Conservation (phyloP, 2,888 invertebrate species). For the Acrobeloides nanus region DNA sequence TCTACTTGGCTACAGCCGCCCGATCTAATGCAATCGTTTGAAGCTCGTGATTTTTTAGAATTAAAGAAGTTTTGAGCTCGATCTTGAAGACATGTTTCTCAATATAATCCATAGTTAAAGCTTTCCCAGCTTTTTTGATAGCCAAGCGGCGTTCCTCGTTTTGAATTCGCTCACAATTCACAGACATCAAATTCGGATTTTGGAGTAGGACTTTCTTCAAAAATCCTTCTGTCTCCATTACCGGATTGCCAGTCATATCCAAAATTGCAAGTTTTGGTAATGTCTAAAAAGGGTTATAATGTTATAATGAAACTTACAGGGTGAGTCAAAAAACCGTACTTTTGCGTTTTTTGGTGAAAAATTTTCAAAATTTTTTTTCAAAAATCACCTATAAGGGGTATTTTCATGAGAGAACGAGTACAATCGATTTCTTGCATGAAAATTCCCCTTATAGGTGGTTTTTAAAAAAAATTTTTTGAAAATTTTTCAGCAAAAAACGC, state of each 20-base stretch:
- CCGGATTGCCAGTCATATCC: constrained; percentile 29
- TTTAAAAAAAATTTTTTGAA: too few relatives aligned
- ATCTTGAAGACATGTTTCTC: constrained; percentile 17
- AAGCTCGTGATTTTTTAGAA: constrained; percentile 17
- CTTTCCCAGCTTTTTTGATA: constrained; percentile 21
- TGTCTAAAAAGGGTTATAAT: constrained; percentile 17
- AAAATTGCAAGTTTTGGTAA: constrained; percentile 32
- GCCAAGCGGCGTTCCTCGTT: constrained; percentile 8
- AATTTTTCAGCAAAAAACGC: too few relatives aligned
- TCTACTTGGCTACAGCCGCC: constrained; percentile 16
- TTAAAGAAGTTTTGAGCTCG: constrained; percentile 2
- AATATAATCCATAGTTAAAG: constrained; percentile 24
- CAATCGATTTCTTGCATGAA: too few relatives aligned
- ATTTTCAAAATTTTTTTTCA: too few relatives aligned
- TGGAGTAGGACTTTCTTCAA: constrained; percentile 20
- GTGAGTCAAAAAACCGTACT: neutral
- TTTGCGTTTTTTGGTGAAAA: too few relatives aligned
- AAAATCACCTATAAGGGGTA: too few relatives aligned
- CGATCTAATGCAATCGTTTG: constrained; percentile 28
- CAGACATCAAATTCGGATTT: constrained; percentile 2
- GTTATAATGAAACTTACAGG: neutral
- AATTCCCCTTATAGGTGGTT: too few relatives aligned
- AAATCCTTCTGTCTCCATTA: constrained; percentile 27
- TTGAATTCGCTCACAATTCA: constrained; percentile 18
- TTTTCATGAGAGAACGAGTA: too few relatives aligned